Conservation (phyloP, 2,888 invertebrate genomes). For the Sisyra nigra region DNA sequence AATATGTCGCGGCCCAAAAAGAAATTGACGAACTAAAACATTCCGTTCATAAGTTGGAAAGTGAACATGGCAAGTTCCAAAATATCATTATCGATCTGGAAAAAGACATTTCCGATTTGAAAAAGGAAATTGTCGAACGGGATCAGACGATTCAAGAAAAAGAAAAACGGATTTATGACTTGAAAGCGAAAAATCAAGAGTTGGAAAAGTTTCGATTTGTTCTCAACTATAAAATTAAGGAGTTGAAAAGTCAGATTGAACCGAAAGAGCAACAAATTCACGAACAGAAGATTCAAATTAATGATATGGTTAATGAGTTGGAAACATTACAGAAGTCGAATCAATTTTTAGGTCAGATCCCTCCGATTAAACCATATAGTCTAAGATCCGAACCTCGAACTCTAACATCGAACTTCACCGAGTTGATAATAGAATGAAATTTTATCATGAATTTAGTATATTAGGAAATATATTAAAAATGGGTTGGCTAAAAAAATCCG, state of each 20-base stretch:
- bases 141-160: conserved; percentile 73
- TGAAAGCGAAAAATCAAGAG: conserved; percentile 73
- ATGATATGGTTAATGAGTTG: conserved; percentile 69
- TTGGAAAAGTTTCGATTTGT: conserved; percentile 86
- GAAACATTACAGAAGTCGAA: conserved; percentile 64
- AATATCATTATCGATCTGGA: conserved; percentile 54
- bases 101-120: conserved; percentile 62
- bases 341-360: conserved; percentile 32
- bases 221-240: conserved; percentile 75
- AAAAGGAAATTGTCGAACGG: conserved; percentile 70
- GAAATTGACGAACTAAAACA: conserved; percentile 57
- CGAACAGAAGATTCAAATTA: conserved; percentile 65
- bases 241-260: conserved; percentile 65
- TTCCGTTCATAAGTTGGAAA: conserved; percentile 40
- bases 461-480: too few species aligned
- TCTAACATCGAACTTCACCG: too few species aligned
- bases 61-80: conserved; percentile 56
- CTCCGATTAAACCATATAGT: not conserved
- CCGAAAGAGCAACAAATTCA: conserved; percentile 74
- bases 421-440: too few species aligned
- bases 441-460: too few species aligned
- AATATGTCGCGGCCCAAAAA: conserved; percentile 48
- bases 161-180: conserved; percentile 67
- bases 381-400: too few species aligned
- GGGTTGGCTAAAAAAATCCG: too few species aligned